Conservation (phyloP, 2,113 vertebrate genomes). For the Peromyscus californicus region DNA sequence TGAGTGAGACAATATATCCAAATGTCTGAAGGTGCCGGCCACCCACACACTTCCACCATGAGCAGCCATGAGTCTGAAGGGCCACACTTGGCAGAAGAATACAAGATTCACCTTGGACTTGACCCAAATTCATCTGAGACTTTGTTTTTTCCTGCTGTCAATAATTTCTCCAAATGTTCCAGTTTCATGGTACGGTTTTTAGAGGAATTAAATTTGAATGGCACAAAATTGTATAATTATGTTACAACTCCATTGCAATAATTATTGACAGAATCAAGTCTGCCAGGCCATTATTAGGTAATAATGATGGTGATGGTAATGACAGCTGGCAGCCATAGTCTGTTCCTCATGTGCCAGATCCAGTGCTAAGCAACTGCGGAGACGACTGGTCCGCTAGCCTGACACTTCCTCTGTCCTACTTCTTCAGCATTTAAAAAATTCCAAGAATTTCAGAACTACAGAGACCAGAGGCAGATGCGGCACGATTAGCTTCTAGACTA, state of each 20-base stretch:
- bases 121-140: slow-evolving; percentile 61
- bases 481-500: slow-evolving; percentile 13
- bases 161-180: slow-evolving; percentile 64
- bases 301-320: slow-evolving; percentile 51
- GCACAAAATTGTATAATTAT: slow-evolving; percentile 73
- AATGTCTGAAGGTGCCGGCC: not conserved
- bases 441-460: slow-evolving; percentile 25
- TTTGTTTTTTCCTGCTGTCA: slow-evolving; percentile 67
- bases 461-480: not conserved
- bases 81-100: slow-evolving; percentile 24
- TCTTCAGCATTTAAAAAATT: not conserved
- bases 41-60: not conserved
- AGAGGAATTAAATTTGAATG: slow-evolving; percentile 72
- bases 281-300: slow-evolving; percentile 57
- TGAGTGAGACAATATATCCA: not conserved
- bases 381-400: not conserved
- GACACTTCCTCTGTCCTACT: not conserved
- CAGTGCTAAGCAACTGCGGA: not conserved
- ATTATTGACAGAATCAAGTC: slow-evolving; percentile 66
- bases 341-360: slow-evolving; percentile 26
- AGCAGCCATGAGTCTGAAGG: not conserved
- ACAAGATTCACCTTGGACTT: not conserved
- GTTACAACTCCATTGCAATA: slow-evolving; percentile 64
- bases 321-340: slow-evolving; percentile 30
- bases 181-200: slow-evolving; percentile 66